Evolutionary conservation across 1,140 invertebrate genomes (phyloP), one percentile per base, ranked within the genome.

Genomic region (Drosophila tani): DNA sequence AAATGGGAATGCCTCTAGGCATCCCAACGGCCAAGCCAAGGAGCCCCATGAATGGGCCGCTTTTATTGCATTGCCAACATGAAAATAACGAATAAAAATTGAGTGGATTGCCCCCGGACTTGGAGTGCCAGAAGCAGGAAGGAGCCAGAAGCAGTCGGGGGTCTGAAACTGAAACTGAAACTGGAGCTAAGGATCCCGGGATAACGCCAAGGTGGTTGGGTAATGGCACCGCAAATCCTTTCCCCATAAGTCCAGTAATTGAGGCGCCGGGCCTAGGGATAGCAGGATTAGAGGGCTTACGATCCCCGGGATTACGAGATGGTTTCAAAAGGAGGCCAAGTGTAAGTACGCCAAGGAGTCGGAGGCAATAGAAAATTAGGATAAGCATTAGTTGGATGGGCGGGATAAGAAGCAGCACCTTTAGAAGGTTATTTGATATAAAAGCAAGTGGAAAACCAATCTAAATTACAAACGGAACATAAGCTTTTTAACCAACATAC

Each of bases 41-140:
- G 57, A 40, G 41, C 46, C 47, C 40, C 41, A 43, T 53, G 65
- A 69, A 70, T 70, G 68, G 49, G 65, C 47, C 27, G 9, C 62
- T 70, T 70, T 65, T 74, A 82, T 82, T 79, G 73, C 75, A 68
- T 56, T 59, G 59, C 80, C 64, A 75, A 82, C 75, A 74, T 71
- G 81, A 69, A 83, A 83, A 83, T 77, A 85, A 86, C 74, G 65
- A 86, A 85, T 85, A 85, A 85, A 86, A 85, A 86, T 79, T 86
- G 82, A 85, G 82, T 86, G 82, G 62, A 86, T 85, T 75, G 82
- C 73, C 67, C 60, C 21, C 38, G n/a, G 65, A 57, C 59, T 63
- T 21, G 19, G 24, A 56, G 29, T 9, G 19, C 14, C 43, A 27
- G 17, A 19, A n/a, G 43, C 14, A 35, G 47, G 0, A 15, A 4